Evolutionary conservation across 2,888 invertebrate species (phyloP).

Genomic region (Drosophila histrio): DNA sequence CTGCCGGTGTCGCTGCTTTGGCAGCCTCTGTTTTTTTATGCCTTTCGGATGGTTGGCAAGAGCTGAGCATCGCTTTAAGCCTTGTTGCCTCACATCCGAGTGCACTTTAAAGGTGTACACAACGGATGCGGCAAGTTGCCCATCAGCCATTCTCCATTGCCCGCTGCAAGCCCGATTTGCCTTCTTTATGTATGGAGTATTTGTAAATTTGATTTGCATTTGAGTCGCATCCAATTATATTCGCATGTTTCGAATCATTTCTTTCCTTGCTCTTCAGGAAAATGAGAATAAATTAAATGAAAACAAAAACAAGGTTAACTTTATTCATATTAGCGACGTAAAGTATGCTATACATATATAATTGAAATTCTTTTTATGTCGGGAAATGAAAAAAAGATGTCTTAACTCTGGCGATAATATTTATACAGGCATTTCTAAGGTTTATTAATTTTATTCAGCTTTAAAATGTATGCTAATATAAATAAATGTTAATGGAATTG

Average conservation of each 20-base stretch:
- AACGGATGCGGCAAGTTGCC: slow-evolving; percentile 33
- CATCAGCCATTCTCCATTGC: not conserved
- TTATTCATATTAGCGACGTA: too few species aligned
- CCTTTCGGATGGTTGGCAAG: slow-evolving; percentile 45
- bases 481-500: too few species aligned
- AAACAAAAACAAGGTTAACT: not conserved
- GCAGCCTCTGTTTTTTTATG: slow-evolving; percentile 59
- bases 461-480: too few species aligned
- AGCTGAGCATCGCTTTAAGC: slow-evolving; percentile 37
- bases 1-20: not conserved
- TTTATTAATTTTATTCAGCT: too few species aligned
- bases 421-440: too few species aligned
- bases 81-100: slow-evolving; percentile 23
- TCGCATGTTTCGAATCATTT: not conserved
- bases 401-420: too few species aligned
- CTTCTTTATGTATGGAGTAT: not conserved
- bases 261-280: not conserved
- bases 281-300: not conserved
- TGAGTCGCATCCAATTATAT: slow-evolving; percentile 3
- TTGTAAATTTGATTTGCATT: slow-evolving; percentile 14
- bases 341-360: too few species aligned
- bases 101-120: slow-evolving; percentile 39
- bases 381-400: too few species aligned
- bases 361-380: too few species aligned
- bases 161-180: slow-evolving; percentile 18